Percentiles rank a stretch among this genome's conserved stretches.
phyloP scores from a whole-genome alignment of 2,888 invertebrate genomes.

The Anticlea derivata region DNA sequence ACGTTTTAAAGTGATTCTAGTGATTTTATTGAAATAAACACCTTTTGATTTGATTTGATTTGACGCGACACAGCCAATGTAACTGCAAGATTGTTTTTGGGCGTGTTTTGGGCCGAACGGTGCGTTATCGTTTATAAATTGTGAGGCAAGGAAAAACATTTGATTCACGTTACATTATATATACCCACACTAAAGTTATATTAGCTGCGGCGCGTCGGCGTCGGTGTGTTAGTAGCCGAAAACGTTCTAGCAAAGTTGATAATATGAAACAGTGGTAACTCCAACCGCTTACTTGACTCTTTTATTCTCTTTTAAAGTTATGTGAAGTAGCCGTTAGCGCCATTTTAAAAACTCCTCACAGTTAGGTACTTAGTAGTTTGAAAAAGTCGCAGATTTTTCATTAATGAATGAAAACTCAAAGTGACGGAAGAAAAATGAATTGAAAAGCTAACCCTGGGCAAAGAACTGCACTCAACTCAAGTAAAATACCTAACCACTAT shows the following conservation, averaged over 20 bases:
- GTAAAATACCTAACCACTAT: too few relatives aligned
- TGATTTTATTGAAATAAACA: too few relatives aligned
- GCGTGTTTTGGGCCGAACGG: too few relatives aligned
- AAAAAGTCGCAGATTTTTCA: constrained; percentile 18
- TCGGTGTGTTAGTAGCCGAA: constrained; percentile 37
- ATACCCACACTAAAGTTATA: too few relatives aligned
- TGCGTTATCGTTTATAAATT: too few relatives aligned
- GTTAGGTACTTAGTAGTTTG: constrained; percentile 11
- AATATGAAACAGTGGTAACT: constrained; percentile 31
- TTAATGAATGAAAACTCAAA: constrained; percentile 6
- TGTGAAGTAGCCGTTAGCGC: constrained; percentile 14
- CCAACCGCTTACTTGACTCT: constrained; percentile 22
- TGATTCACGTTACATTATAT: too few relatives aligned
- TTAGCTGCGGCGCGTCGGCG: not conserved
- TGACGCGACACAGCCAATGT: too few relatives aligned
- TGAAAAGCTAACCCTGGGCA: not conserved
- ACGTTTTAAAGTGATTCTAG: too few relatives aligned
- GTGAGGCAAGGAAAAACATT: too few relatives aligned
- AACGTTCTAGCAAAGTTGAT: constrained; percentile 34
- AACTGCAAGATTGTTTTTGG: too few relatives aligned
- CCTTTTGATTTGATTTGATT: too few relatives aligned
- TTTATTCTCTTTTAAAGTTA: constrained; percentile 20
- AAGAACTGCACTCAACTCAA: too few relatives aligned
- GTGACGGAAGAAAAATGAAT: not conserved
- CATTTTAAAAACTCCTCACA: constrained; percentile 17